A percentile compares a stretch with the other conserved stretches of the same genome.
Evolutionary conservation across 2,113 vertebrate genomes (phyloP).

Genomic region (Macrotis lagotis): DNA sequence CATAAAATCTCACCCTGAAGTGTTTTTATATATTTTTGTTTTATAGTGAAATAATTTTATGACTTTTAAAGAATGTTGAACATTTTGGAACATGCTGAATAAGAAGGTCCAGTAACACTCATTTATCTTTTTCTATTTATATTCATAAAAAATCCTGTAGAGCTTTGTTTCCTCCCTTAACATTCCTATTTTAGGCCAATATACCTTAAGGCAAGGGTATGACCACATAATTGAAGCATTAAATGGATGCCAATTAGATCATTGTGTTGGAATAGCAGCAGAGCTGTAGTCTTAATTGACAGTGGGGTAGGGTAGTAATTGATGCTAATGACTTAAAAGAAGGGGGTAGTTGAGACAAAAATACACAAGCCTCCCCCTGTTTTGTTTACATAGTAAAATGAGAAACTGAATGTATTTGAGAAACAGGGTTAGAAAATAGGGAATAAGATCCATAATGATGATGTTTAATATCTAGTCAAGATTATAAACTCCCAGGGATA

Average conservation of each 20-base stretch:
- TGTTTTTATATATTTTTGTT: neutral
- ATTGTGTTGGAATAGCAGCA: constrained; percentile 72
- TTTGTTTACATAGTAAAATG: constrained; percentile 32
- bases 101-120: too few species aligned
- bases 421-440: neutral
- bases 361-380: constrained; percentile 56
- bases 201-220: constrained; percentile 67
- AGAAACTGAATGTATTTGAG: neutral
- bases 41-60: neutral
- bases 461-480: neutral
- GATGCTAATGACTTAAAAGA: constrained; percentile 70
- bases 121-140: neutral
- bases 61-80: neutral
- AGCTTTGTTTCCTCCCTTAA: neutral
- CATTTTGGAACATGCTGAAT: too few species aligned
- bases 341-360: constrained; percentile 63
- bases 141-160: neutral
- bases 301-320: constrained; percentile 66
- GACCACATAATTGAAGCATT: constrained; percentile 75
- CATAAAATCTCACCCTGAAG: neutral
- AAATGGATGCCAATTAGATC: constrained; percentile 78
- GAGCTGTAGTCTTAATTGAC: constrained; percentile 72
- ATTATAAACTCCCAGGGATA: neutral
- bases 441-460: neutral
- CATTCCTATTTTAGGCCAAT: constrained; percentile 24